Conservation (phyloP, 2,797 vertebrate species). For the Coilia nasus region DNA sequence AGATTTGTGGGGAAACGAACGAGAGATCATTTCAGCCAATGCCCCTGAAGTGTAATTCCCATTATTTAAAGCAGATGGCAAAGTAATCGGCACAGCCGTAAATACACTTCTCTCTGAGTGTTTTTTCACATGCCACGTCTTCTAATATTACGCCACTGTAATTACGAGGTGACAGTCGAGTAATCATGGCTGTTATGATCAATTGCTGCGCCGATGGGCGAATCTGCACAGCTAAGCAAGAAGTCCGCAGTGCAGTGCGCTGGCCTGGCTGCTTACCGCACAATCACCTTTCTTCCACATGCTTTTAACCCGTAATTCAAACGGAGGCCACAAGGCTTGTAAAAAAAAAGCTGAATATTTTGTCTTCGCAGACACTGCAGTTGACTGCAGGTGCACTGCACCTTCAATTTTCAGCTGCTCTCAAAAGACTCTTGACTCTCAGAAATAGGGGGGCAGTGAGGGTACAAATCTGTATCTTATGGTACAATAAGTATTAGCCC, state of each 20-base stretch:
- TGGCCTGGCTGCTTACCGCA: slow-evolving; percentile 40
- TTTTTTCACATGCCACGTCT: background rate
- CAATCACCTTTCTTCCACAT: slow-evolving; percentile 30
- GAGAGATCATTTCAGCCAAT: background rate
- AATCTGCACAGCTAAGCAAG: slow-evolving; percentile 48
- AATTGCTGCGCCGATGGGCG: slow-evolving; percentile 34
- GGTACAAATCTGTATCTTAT: too few species aligned
- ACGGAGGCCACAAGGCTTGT: slow-evolving; percentile 36
- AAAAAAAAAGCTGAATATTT: slow-evolving; percentile 30
- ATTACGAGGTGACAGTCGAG: slow-evolving; percentile 41
- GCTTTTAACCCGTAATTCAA: slow-evolving; percentile 41
- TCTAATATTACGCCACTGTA: slow-evolving; percentile 30
- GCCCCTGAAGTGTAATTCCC: background rate
- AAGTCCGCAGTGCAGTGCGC: background rate
- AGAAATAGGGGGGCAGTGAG: too few species aligned
- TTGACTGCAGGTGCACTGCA: slow-evolving; percentile 31
- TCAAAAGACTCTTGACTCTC: too few species aligned
- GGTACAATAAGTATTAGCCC: too few species aligned
- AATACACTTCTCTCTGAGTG: slow-evolving; percentile 26
- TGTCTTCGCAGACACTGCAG: slow-evolving; percentile 41
- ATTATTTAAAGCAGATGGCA: slow-evolving; percentile 7
- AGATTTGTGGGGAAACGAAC: background rate
- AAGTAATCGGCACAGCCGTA: slow-evolving; percentile 24
- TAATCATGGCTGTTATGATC: slow-evolving; percentile 35
- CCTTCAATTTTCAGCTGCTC: slow-evolving; percentile 28